These are phyloP conservation scores for Apantesis nais DNA, from an alignment of 2,888 invertebrate species.

Conservation along the genomic window DNA sequence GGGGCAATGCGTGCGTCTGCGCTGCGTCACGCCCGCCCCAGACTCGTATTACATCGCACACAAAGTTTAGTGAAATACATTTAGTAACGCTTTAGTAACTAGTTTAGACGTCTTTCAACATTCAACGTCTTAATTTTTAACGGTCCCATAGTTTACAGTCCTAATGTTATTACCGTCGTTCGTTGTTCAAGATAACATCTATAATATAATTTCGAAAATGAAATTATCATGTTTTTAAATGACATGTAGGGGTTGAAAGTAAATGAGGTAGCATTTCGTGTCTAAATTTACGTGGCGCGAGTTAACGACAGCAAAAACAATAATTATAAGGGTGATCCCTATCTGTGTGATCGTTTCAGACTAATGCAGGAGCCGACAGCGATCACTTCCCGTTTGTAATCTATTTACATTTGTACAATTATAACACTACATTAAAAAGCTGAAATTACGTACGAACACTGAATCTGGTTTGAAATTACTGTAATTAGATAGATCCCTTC, in stretches of 20 bases:
- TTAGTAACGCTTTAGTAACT: constrained; percentile 69
- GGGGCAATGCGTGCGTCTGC: constrained; percentile 62
- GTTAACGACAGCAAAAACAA: constrained; percentile 73
- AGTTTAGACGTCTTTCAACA: constrained; percentile 27
- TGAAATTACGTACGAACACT: constrained; percentile 35
- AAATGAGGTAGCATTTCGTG: constrained; percentile 68
- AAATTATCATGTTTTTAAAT: constrained; percentile 71
- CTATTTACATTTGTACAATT: constrained; percentile 64
- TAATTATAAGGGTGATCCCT: constrained; percentile 65
- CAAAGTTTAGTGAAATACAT: constrained; percentile 62
- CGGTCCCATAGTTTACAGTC: constrained; percentile 58
- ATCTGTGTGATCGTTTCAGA: constrained; percentile 73
- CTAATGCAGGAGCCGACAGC: constrained; percentile 61
- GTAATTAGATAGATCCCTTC: constrained; percentile 43
- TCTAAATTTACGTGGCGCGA: constrained; percentile 60
- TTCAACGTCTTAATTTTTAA: constrained; percentile 54
- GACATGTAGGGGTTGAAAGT: constrained; percentile 60
- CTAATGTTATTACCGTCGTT: constrained; percentile 50
- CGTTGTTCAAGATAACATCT: constrained; percentile 62
- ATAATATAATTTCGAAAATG: constrained; percentile 71
- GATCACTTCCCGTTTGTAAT: constrained; percentile 59
- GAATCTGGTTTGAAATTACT: constrained; percentile 40
- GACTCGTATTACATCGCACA: constrained; percentile 49
- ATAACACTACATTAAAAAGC: constrained; percentile 51
- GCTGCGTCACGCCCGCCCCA: constrained; percentile 61